These are phyloP conservation scores for Macropodus opercularis DNA, from an alignment of 2,797 vertebrate species.

Conservation along the genomic window DNA sequence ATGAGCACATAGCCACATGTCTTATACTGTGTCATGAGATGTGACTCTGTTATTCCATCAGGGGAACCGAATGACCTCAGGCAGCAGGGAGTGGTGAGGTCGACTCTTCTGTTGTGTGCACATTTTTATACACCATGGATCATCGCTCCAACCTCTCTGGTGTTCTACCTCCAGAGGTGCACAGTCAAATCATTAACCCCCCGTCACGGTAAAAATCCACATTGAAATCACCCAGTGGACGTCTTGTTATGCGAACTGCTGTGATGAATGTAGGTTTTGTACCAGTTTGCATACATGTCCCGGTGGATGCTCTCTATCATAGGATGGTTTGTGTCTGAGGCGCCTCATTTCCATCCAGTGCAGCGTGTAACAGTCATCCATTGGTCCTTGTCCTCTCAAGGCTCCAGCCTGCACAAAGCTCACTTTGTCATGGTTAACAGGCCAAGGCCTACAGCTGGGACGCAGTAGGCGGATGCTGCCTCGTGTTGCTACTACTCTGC, in stretches of 20 bases:
- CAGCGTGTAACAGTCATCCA: conserved; percentile 64
- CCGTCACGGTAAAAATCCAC: conserved; percentile 13
- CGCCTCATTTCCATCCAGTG: conserved; percentile 72
- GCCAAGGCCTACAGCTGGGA: conserved; percentile 66
- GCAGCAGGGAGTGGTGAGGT: neutral
- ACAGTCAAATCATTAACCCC: neutral
- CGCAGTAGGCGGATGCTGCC: conserved; percentile 20
- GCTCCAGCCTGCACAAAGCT: conserved; percentile 68
- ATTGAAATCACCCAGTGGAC: conserved; percentile 18
- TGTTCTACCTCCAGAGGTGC: no score
- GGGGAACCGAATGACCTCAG: neutral
- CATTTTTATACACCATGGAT: no score
- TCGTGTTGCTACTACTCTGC: conserved; percentile 28
- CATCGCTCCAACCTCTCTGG: no score
- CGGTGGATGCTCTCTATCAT: conserved; percentile 49
- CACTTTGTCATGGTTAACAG: conserved; percentile 72
- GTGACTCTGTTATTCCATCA: conserved; percentile 16
- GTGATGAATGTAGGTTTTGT: conserved; percentile 45
- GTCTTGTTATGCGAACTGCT: no score
- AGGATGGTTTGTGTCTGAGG: conserved; percentile 11
- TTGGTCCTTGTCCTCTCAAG: conserved; percentile 55
- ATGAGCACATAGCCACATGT: neutral
- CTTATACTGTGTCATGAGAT: neutral
- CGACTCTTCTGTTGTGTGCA: no score
- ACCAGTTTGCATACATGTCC: conserved; percentile 34